Conservation (phyloP, 2,113 vertebrate genomes). For the Turnix velox region DNA sequence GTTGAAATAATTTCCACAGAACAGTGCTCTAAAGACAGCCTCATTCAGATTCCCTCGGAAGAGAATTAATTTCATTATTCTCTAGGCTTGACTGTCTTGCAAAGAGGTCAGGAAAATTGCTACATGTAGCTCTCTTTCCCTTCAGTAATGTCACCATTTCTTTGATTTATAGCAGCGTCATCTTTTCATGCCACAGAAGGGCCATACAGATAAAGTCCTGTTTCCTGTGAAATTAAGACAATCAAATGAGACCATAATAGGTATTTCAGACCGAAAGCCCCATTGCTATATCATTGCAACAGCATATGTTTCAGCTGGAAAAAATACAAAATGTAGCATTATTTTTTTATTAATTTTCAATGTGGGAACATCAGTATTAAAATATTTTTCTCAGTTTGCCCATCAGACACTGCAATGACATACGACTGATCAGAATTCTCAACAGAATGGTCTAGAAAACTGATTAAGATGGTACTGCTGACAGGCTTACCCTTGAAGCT, state of each 20-base stretch:
- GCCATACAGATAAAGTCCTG: neutral
- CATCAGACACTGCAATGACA: neutral
- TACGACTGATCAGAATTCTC: neutral
- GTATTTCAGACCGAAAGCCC: slow-evolving; percentile 7
- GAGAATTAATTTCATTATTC: slow-evolving; percentile 70
- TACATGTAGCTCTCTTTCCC: neutral
- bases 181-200: slow-evolving; percentile 42
- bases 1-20: slow-evolving; percentile 58
- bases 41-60: slow-evolving; percentile 45
- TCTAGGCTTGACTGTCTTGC: slow-evolving; percentile 59
- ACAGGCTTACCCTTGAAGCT: neutral
- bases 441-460: neutral
- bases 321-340: neutral
- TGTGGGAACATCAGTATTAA: neutral
- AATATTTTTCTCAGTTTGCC: neutral
- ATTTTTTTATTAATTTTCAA: neutral
- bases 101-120: slow-evolving; percentile 55
- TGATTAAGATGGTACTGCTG: too few relatives aligned
- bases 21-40: slow-evolving; percentile 22
- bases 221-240: slow-evolving; percentile 56
- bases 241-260: neutral
- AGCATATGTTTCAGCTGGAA: neutral
- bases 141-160: slow-evolving; percentile 41
- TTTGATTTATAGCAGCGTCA: slow-evolving; percentile 64
- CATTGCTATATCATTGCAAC: neutral